A percentile compares a stretch with the other conserved stretches of the same genome.
These are phyloP conservation scores for Hydropotes inermis DNA, from an alignment of 2,113 vertebrate species.

Conservation along the genomic window DNA sequence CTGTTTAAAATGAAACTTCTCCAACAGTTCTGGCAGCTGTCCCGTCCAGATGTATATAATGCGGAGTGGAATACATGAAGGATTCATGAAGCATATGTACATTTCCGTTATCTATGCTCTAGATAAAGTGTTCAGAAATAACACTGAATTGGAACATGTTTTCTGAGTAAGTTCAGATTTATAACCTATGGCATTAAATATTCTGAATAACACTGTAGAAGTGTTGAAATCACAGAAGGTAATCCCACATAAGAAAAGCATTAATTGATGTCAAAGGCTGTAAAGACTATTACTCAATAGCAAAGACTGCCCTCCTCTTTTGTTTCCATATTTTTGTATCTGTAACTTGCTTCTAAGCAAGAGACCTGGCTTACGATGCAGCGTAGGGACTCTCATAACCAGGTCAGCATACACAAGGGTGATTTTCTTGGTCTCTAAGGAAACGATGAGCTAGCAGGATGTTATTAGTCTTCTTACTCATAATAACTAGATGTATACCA, in stretches of 20 bases:
- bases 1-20: conserved; percentile 19
- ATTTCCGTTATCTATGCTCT: not conserved
- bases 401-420: conserved; percentile 63
- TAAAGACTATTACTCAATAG: not conserved
- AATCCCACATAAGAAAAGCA: not conserved
- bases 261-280: not conserved
- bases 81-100: not conserved
- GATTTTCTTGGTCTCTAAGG: conserved; percentile 48
- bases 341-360: not conserved
- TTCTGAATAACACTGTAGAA: not conserved
- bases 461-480: conserved; percentile 47
- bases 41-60: not conserved
- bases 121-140: conserved; percentile 21
- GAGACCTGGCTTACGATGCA: not conserved
- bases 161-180: not conserved
- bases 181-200: not conserved
- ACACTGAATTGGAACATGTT: not conserved
- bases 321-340: not conserved
- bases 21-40: not conserved
- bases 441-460: conserved; percentile 58
- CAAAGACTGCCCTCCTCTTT: not conserved
- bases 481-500: not conserved
- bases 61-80: not conserved
- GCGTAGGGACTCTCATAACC: conserved; percentile 51
- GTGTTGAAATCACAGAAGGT: not conserved